Evolutionary conservation across 2,797 vertebrate genomes (phyloP), one percentile per base, ranked within the genome.

Genomic region (Pipistrellus kuhlii): DNA sequence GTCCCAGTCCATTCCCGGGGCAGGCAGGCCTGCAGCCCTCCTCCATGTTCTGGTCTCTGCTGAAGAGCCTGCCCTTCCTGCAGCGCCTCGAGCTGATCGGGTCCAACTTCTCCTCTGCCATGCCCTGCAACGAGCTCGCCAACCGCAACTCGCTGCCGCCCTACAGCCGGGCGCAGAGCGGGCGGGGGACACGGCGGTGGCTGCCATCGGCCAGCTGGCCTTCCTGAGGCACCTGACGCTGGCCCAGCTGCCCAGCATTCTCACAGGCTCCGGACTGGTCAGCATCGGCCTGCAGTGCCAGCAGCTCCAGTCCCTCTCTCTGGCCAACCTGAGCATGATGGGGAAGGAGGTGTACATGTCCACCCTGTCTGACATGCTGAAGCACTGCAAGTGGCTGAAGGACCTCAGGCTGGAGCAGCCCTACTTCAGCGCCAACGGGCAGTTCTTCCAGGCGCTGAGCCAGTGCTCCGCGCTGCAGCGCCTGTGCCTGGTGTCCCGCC

Each of bases 321-420:
- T 99, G 44, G 99, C 99, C 96, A 99, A 99, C 98, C 98, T 99
- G 94, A 99, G 99, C 88, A 98, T 98, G 98, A 97, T 99, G 99
- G 99, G 99, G 94, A 99, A 98, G 32, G 98, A 99, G 98, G 99
- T 98, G 94, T 99, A 99, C 97, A 98, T 97, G 62, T 96, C 98
- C 1, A 98, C 99, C 77, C 98, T 99, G 88, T 97, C 98, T 89
- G 99, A 99, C 95, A 98, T 98, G 92, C 98, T 99, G 71, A 98
- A 98, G 94, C 98, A 99, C 97, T 99, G 99, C 98, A 98, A 94
- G 88, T 98, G 98, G 88, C 98, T 99, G 86, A 98, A 97, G 95
- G 98, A 99, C 97, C 98, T 99, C 97, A 99, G 99, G 98, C 98
- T 99, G 86, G 99, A 99, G 98, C 99, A 99, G 98, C 99, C 99